These are phyloP conservation scores for Diphyllodes magnificus DNA, from an alignment of 2,113 vertebrate species.

Conservation along the genomic window DNA sequence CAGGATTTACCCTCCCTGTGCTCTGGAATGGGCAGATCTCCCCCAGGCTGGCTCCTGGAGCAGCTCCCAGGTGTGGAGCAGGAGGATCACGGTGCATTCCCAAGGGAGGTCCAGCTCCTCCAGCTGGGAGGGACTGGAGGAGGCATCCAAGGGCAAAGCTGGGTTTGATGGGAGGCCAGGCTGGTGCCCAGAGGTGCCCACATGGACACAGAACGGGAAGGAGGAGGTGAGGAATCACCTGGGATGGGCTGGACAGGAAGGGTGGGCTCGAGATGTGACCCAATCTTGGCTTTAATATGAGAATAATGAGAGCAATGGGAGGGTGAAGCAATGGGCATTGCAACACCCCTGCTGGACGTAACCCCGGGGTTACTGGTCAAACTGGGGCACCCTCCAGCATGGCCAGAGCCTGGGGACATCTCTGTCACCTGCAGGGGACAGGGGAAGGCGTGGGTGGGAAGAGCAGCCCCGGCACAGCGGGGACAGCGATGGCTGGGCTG, in stretches of 20 bases:
- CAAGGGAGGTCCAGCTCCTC: not conserved
- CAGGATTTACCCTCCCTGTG: not conserved
- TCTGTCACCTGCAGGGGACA: not conserved
- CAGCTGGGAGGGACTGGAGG: not conserved
- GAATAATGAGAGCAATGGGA: not conserved
- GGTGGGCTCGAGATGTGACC: not conserved
- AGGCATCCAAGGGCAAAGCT: not conserved
- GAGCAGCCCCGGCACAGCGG: not conserved
- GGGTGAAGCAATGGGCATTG: slow-evolving; percentile 6
- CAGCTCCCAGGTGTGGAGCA: not conserved
- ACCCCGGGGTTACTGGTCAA: not conserved
- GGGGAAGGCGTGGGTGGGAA: not conserved
- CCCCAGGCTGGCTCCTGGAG: not conserved
- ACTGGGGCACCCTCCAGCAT: not conserved
- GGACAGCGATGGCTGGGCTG: not conserved
- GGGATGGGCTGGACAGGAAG: not conserved
- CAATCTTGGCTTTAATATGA: not conserved
- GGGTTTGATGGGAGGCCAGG: not conserved
- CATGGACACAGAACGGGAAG: not conserved
- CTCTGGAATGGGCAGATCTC: not conserved
- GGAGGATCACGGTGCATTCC: accelerated
- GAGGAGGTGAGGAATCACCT: not conserved
- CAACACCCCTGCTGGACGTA: not conserved
- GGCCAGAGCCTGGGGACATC: not conserved
- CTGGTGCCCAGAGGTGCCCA: not conserved